These are phyloP conservation scores for Bradypodion ventrale DNA, from an alignment of 2,797 vertebrate genomes.

Conservation along the genomic window DNA sequence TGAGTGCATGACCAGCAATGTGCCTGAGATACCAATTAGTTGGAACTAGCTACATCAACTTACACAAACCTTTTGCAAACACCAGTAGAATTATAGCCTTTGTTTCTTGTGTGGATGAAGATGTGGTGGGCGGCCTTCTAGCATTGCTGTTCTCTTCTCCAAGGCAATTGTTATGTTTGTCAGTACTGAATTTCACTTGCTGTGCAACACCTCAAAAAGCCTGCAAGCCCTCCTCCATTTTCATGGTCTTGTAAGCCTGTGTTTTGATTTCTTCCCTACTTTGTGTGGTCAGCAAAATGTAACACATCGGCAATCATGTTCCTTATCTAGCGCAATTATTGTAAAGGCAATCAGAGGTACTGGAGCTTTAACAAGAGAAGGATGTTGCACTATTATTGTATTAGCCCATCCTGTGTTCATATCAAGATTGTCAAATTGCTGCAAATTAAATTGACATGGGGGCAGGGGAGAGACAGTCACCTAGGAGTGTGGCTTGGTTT, in stretches of 20 bases:
- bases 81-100: background rate
- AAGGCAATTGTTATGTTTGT: slow-evolving; percentile 72
- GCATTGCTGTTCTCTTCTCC: slow-evolving; percentile 22
- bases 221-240: slow-evolving; percentile 74
- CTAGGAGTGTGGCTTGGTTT: slow-evolving; percentile 53
- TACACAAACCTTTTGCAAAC: too few species aligned
- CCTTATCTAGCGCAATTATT: slow-evolving; percentile 78
- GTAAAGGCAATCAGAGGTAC: slow-evolving; percentile 66
- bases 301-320: slow-evolving; percentile 72
- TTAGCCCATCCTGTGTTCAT: slow-evolving; percentile 59
- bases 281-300: slow-evolving; percentile 78
- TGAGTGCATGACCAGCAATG: too few species aligned
- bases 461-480: slow-evolving; percentile 59
- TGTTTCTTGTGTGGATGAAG: accelerated
- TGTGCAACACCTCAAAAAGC: slow-evolving; percentile 51
- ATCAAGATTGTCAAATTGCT: slow-evolving; percentile 73
- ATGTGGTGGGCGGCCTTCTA: background rate
- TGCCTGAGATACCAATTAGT: too few species aligned
- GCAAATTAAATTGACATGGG: slow-evolving; percentile 76
- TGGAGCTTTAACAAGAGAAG: slow-evolving; percentile 69
- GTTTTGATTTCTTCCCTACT: slow-evolving; percentile 61
- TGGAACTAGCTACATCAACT: too few species aligned
- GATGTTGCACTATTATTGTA: slow-evolving; percentile 56
- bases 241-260: slow-evolving; percentile 67
- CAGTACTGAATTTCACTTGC: slow-evolving; percentile 76